These are phyloP conservation scores for Anthophora plumipes DNA, from an alignment of 2,888 invertebrate genomes.

Conservation along the genomic window DNA sequence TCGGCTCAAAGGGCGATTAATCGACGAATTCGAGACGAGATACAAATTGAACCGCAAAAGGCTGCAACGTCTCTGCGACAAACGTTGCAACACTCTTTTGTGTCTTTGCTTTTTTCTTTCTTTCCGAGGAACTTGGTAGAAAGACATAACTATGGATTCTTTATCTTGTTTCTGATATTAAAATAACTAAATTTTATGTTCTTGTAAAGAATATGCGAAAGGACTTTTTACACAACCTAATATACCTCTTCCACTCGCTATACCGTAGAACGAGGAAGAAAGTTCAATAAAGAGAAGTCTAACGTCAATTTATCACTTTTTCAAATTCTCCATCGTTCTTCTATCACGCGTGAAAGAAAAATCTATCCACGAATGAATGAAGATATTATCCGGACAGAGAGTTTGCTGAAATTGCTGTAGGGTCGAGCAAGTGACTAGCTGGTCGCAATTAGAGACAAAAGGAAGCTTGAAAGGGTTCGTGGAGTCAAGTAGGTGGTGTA, in stretches of 20 bases:
- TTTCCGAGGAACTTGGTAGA: slow-evolving; percentile 18
- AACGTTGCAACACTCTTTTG: background rate
- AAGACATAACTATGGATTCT: too few relatives aligned
- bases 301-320: too few relatives aligned
- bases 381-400: background rate
- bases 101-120: too few relatives aligned
- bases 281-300: too few relatives aligned
- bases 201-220: too few relatives aligned
- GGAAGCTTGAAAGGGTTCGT: slow-evolving; percentile 3
- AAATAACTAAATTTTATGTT: too few relatives aligned
- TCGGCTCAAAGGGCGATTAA: slow-evolving; percentile 60
- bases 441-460: slow-evolving; percentile 28
- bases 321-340: background rate
- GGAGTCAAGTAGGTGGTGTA: slow-evolving; percentile 1
- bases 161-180: too few relatives aligned
- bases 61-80: slow-evolving; percentile 14
- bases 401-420: background rate
- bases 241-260: too few relatives aligned
- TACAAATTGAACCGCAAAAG: slow-evolving; percentile 28
- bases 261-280: too few relatives aligned
- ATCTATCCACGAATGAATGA: background rate
- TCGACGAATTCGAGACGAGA: slow-evolving; percentile 42
- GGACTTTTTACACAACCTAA: too few relatives aligned
- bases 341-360: too few relatives aligned
- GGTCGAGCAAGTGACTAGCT: slow-evolving; percentile 12